Percentiles rank a stretch among this genome's conserved stretches.
Evolutionary conservation across 2,113 vertebrate genomes (phyloP).

Genomic region (Eptesicus fuscus): DNA sequence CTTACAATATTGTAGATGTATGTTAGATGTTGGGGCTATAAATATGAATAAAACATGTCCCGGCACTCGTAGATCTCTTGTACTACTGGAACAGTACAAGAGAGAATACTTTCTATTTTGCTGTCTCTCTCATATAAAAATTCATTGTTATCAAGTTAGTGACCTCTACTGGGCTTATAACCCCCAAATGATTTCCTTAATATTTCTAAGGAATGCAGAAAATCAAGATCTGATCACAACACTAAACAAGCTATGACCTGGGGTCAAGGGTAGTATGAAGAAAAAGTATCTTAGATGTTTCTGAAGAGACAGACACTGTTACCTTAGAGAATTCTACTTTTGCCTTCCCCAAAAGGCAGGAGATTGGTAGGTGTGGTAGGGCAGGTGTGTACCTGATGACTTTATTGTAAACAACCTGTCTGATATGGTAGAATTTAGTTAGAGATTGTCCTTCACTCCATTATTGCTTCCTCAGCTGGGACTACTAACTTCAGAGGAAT

Average conservation of each 20-base stretch:
- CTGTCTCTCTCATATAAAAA: neutral
- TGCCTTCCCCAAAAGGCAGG: neutral
- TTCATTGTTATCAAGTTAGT: neutral
- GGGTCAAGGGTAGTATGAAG: neutral
- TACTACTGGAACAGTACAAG: neutral
- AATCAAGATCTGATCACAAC: slow-evolving; percentile 2
- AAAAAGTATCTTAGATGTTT: neutral
- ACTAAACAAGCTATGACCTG: neutral
- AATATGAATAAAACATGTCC: neutral
- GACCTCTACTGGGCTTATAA: slow-evolving; percentile 1
- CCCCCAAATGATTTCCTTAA: neutral
- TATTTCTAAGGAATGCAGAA: slow-evolving; percentile 30
- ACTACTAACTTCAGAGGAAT: slow-evolving; percentile 29
- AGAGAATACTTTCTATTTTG: neutral
- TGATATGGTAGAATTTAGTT: neutral
- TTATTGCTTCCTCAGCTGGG: slow-evolving; percentile 8
- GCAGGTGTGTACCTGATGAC: neutral
- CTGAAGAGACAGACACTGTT: neutral
- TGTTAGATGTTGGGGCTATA: neutral
- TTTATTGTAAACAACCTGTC: neutral
- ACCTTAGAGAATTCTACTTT: slow-evolving; percentile 12
- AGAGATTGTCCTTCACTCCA: neutral
- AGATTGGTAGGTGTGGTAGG: neutral
- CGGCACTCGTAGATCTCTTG: neutral
- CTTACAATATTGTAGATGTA: neutral